A percentile compares a stretch with the other conserved stretches of the same genome.
Conservation (phyloP, 1,140 invertebrate species). For the Drosophila littoralis region DNA sequence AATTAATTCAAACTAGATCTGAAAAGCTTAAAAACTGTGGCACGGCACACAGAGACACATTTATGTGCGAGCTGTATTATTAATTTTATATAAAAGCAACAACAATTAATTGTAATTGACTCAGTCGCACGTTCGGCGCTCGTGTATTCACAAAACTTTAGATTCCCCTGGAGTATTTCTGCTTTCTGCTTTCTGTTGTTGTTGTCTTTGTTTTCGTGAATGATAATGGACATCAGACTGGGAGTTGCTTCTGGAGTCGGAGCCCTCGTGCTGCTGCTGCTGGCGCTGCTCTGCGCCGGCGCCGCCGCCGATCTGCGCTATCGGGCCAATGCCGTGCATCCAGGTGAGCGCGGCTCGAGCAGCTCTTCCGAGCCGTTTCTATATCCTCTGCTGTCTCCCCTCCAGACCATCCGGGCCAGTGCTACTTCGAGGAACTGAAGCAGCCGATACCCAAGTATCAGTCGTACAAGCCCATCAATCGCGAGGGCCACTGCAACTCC, state of each 20-base stretch:
- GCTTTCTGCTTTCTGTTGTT: constrained; percentile 2
- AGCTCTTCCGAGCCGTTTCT: too few relatives aligned
- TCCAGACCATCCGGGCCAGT: constrained; percentile 75
- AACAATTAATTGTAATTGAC: constrained; percentile 82
- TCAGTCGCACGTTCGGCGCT: constrained; percentile 71
- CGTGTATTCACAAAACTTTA: constrained; percentile 47
- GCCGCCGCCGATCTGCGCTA: constrained; percentile 60
- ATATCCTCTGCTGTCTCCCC: too few relatives aligned
- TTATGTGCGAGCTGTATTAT: constrained; percentile 57
- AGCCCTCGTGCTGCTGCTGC: constrained; percentile 45
- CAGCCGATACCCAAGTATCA: constrained; percentile 78
- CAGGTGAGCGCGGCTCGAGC: constrained; percentile 53
- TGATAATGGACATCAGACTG: too few relatives aligned
- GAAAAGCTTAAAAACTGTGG: constrained; percentile 26
- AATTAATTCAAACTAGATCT: constrained; percentile 75
- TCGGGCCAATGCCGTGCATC: constrained; percentile 73
- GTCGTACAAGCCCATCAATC: constrained; percentile 77
- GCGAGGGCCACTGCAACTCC: constrained; percentile 72
- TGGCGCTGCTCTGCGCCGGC: constrained; percentile 35
- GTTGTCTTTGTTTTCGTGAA: too few relatives aligned
- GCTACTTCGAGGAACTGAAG: constrained; percentile 75
- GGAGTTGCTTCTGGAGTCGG: too few relatives aligned
- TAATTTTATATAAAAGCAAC: constrained; percentile 84
- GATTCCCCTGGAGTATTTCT: background rate
- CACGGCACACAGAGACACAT: too few relatives aligned